Evolutionary conservation across 2,888 invertebrate genomes (phyloP), one percentile per base, ranked within the genome.

Genomic region (Electrophaes corylata): DNA sequence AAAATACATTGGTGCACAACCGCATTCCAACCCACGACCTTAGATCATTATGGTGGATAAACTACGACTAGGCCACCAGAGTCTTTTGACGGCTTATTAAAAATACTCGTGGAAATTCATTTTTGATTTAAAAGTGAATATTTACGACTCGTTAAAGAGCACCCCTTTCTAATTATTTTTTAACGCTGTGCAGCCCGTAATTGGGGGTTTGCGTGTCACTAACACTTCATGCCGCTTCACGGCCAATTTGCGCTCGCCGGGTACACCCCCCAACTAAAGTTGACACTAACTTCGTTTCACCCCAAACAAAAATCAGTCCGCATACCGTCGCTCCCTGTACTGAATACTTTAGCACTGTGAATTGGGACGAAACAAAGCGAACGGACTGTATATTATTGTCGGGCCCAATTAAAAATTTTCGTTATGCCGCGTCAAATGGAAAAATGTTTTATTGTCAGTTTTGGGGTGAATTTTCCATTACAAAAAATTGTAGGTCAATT

Each of bases 161-260:
- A 67, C 67, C 37, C 73, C 66, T 72, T 72, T 39, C 71, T 76
- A 81, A 86, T 87, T 82, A 87, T 84, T 86, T 87, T 86, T 88
- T 84, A 88, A 86, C 86, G 76, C 80, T 68, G 63, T 67, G 67
- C 65, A 69, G 74, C 66, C 73, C 76, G 75, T 86, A 87, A 88
- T 88, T 83, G 82, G 72, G 65, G 67, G 77, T 77, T 87, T 70
- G 88, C 88, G 86, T 88, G 88, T 73, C 71, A 63, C 65, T 73
- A 69, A 64, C 72, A 78, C 67, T 83, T 75, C 79, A 81, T 82
- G 55, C 80, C 82, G 79, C 79, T 81, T 74, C 62, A 65, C 61
- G 64, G 64, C 50, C 62, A 60, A 66, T 62, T 66, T 61, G 57
- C 54, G 60, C 58, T 56, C 47, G 51, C 63, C 54, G 23, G 39